These are phyloP conservation scores for Siderastrea radians DNA, from an alignment of 92 coral and sea anemone species.

Conservation along the genomic window DNA sequence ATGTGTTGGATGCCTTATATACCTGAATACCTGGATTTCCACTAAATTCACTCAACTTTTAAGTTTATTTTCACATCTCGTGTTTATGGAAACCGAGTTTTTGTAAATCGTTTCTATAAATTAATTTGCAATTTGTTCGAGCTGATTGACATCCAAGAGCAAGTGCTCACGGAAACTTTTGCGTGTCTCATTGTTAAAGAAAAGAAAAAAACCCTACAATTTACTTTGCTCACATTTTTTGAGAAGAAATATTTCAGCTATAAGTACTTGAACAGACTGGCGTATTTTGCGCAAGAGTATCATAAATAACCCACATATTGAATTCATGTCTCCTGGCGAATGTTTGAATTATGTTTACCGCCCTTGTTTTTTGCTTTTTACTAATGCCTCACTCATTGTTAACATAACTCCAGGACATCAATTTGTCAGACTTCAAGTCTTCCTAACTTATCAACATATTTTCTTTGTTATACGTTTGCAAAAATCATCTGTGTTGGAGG, in stretches of 20 bases:
- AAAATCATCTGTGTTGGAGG: too few relatives aligned
- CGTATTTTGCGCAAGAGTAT: too few relatives aligned
- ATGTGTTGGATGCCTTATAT: too few relatives aligned
- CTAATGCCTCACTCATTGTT: not conserved
- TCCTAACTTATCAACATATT: not conserved
- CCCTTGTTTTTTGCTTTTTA: not conserved
- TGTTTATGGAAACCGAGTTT: not conserved
- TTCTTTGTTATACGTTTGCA: not conserved
- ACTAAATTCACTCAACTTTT: not conserved
- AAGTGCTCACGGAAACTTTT: not conserved
- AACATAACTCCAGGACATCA: not conserved
- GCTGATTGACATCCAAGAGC: not conserved
- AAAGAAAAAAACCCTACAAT: too few relatives aligned
- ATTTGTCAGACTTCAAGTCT: not conserved
- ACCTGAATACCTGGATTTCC: not conserved
- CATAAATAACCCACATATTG: not conserved
- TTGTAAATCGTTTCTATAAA: too few relatives aligned
- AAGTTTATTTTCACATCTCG: not conserved
- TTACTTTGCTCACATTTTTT: too few relatives aligned
- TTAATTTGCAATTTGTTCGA: too few relatives aligned
- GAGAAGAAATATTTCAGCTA: too few relatives aligned
- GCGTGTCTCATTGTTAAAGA: not conserved
- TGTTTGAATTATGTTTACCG: not conserved
- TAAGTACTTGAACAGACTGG: too few relatives aligned
- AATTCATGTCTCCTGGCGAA: constrained; percentile 10